Evolutionary conservation across 2,797 vertebrate genomes (phyloP).

Genomic region (Huso huso): DNA sequence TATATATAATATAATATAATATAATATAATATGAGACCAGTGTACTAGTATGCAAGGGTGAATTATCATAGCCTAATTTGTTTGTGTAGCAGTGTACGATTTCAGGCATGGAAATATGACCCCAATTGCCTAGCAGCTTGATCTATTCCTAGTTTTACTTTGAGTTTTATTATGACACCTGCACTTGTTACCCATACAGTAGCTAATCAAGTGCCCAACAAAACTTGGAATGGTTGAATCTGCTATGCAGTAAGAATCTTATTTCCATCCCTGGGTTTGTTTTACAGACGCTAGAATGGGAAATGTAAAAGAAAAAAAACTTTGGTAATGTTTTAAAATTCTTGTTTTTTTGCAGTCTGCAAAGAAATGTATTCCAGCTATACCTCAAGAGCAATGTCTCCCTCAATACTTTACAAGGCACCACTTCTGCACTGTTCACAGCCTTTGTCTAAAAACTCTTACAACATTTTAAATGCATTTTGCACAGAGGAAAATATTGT

Average conservation of each 20-base stretch:
- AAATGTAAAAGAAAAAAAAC: background rate
- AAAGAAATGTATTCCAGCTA: conserved; percentile 54
- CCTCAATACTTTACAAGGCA: conserved; percentile 60
- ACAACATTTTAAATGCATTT: conserved; percentile 73
- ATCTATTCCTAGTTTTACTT: too few relatives aligned
- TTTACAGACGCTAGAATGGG: background rate
- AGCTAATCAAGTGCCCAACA: too few relatives aligned
- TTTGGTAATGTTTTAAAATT: background rate
- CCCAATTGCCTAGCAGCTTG: too few relatives aligned
- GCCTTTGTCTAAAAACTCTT: conserved; percentile 62
- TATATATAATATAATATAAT: too few relatives aligned
- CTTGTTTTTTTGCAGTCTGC: conserved; percentile 39
- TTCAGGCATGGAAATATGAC: too few relatives aligned
- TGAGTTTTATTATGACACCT: too few relatives aligned
- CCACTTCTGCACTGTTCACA: conserved; percentile 57
- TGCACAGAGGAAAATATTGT: conserved; percentile 88
- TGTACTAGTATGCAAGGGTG: too few relatives aligned
- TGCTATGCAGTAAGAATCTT: background rate
- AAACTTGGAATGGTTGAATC: too few relatives aligned
- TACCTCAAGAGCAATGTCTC: conserved; percentile 74
- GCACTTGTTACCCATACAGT: too few relatives aligned
- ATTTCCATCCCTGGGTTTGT: conserved; percentile 7
- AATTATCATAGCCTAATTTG: too few relatives aligned
- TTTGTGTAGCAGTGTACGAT: too few relatives aligned
- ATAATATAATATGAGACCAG: too few relatives aligned